Evolutionary conservation across 2,888 invertebrate species (phyloP), one percentile per base, ranked within the genome.

Genomic region (Tricholauxania praeusta): DNA sequence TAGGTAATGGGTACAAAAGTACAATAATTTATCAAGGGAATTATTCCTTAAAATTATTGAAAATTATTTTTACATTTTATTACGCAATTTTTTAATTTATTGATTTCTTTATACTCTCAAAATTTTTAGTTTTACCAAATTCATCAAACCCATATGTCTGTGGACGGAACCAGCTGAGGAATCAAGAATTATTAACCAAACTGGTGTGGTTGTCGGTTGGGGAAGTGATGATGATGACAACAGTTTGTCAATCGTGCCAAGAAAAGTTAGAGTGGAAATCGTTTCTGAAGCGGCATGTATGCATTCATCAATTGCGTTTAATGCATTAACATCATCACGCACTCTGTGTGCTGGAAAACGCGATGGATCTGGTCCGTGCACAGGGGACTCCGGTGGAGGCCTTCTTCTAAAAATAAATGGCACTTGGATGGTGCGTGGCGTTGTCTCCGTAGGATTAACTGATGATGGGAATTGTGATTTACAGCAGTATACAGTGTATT

Each of bases 401-500:
- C 87, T 91, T 12, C 87, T 89, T 76, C 80, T 91, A 62, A 82
- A 82, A 72, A 82, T 80, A 64, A 82, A 85, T 51, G 84, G 84
- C 12, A 80, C 82, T 60, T 90, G 89, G 89, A 80, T 82, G 72
- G 78, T 90, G 51, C 83, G 89, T 51, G 90, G 89, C 12, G 83
- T 89, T 17, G 89, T 90, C 3, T 89, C 90, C 0, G 86, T 88
- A 12, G 88, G 89, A 0, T 79, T 89, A 5, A 74, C 77, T 8
- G 68, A 74, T 19, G 87, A 88, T 63, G 84, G 80, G 60, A 84
- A 86, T 0, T 93, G 93, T 80, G 90, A 92, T 80, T 88, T 91
- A 0, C 84, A 89, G 32, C 89, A 92, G 78, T 93, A 90, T 79
- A 87, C 91, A 3, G 89, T 93, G 17, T 93, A 92, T 79, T 91